These are phyloP conservation scores for Seriola aureovittata DNA, from an alignment of 2,113 vertebrate species.

Conservation along the genomic window DNA sequence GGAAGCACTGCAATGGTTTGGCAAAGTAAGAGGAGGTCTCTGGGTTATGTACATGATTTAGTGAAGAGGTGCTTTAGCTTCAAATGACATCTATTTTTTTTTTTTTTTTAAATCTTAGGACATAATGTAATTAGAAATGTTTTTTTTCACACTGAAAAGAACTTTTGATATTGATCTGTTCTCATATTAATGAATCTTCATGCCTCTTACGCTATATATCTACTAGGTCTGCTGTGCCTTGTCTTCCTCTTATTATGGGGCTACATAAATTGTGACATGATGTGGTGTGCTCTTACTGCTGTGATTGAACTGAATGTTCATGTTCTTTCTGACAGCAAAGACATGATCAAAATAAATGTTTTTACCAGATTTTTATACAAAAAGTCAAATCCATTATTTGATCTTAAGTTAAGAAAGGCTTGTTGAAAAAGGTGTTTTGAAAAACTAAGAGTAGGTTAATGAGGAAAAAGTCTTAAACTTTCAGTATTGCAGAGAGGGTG, in stretches of 20 bases:
- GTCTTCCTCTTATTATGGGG: neutral
- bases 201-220: constrained; percentile 6
- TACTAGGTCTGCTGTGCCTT: neutral
- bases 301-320: neutral
- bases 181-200: constrained; percentile 33
- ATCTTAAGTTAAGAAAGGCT: neutral
- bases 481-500: neutral
- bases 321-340: neutral
- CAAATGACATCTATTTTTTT: constrained; percentile 42
- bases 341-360: neutral
- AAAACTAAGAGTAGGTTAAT: neutral
- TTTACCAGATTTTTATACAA: neutral
- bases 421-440: neutral
- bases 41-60: constrained; percentile 73
- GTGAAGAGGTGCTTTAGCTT: constrained; percentile 61
- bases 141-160: constrained; percentile 33
- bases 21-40: constrained; percentile 66
- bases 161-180: constrained; percentile 51
- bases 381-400: neutral
- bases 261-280: constrained; percentile 14
- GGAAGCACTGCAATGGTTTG: constrained; percentile 66
- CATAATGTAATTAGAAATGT: constrained; percentile 59
- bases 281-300: neutral
- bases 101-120: constrained; percentile 16
- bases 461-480: neutral